Conservation (phyloP, 2,797 vertebrate species). For the Tragelaphus eurycerus region DNA sequence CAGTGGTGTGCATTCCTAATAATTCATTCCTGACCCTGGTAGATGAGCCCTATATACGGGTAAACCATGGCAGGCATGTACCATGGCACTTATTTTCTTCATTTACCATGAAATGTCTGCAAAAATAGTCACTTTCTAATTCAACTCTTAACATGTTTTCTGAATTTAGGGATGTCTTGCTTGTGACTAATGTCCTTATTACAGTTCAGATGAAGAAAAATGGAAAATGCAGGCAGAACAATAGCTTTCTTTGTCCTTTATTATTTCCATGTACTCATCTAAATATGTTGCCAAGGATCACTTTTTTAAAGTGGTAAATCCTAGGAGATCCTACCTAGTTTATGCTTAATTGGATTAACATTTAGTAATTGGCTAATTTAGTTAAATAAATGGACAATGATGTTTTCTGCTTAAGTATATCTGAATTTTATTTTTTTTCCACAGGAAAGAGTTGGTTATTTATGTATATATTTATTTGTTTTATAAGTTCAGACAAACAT, state of each 20-base stretch:
- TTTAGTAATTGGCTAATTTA: neutral
- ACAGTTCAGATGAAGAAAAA: neutral
- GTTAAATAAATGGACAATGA: neutral
- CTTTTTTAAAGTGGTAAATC: neutral
- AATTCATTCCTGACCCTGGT: neutral
- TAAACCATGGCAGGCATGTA: neutral
- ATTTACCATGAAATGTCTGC: neutral
- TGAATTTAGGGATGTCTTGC: neutral
- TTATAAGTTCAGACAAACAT: neutral
- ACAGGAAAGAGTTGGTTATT: neutral
- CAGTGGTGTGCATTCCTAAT: neutral
- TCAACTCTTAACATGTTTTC: neutral
- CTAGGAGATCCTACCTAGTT: neutral
- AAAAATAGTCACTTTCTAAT: neutral
- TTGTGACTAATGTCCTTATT: conserved; percentile 24
- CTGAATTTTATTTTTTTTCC: neutral
- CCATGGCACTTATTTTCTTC: neutral
- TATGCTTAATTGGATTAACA: neutral
- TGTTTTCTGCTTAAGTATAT: neutral
- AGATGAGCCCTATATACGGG: neutral
- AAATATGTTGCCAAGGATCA: neutral
- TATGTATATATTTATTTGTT: neutral
- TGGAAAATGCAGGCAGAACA: neutral
- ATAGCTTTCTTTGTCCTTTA: neutral
- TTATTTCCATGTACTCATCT: neutral